Evolutionary conservation across 2,888 invertebrate genomes (phyloP).

Genomic region (Choreutis nemorana): DNA sequence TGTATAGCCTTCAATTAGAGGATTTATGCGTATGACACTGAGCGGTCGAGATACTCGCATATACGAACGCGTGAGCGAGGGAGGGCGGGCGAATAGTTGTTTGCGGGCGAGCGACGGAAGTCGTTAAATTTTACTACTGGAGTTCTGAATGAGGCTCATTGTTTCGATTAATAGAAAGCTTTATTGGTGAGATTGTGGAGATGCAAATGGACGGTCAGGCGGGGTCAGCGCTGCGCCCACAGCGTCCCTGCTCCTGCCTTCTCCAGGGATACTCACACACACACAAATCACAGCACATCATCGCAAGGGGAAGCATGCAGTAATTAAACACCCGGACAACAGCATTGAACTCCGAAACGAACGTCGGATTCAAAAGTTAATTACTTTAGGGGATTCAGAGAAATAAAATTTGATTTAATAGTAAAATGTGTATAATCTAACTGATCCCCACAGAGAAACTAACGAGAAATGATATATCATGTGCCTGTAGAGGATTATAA

Average conservation of each 20-base stretch:
- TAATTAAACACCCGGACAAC: conserved; percentile 33
- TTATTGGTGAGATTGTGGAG: conserved; percentile 29
- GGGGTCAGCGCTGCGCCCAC: conserved; percentile 15
- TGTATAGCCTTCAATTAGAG: conserved; percentile 12
- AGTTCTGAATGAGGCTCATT: conserved; percentile 22
- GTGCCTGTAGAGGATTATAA: too few relatives aligned
- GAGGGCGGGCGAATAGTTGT: conserved; percentile 3
- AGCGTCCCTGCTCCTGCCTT: neutral
- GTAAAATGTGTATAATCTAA: too few relatives aligned
- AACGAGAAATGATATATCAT: too few relatives aligned
- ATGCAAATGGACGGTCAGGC: conserved; percentile 23
- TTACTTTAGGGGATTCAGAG: conserved; percentile 21
- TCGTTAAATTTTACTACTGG: conserved; percentile 33
- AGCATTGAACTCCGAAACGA: conserved; percentile 24
- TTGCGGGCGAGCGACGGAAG: conserved; percentile 22
- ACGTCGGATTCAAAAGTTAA: conserved; percentile 24
- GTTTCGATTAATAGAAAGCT: conserved; percentile 33
- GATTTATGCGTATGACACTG: conserved; percentile 9
- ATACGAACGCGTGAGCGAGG: conserved; percentile 2
- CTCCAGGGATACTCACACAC: too few relatives aligned
- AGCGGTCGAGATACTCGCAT: conserved; percentile 4
- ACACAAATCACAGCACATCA: too few relatives aligned
- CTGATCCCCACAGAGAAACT: too few relatives aligned
- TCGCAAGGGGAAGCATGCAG: too few relatives aligned
- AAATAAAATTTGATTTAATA: neutral